A percentile compares a stretch with the other conserved stretches of the same genome.
Conservation (phyloP, 1,140 invertebrate species). For the Pseudomyrmex concolor region DNA sequence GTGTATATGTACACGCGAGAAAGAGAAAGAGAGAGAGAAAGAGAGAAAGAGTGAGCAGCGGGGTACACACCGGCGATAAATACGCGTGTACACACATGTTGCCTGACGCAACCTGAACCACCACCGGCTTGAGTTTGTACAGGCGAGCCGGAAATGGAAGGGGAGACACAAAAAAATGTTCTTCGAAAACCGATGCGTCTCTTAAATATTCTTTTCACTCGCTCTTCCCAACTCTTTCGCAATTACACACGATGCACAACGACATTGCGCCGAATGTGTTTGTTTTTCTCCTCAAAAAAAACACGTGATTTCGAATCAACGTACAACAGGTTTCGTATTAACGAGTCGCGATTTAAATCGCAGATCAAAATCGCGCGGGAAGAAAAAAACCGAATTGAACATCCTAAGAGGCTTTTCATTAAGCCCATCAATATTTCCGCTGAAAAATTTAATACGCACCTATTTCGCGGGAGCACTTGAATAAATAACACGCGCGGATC, state of each 20-base stretch:
- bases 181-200: constrained; percentile 68
- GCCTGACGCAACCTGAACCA: constrained; percentile 76
- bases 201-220: constrained; percentile 72
- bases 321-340: background rate
- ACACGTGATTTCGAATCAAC: constrained; percentile 4
- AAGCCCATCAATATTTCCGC: constrained; percentile 1
- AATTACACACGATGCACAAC: constrained; percentile 33
- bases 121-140: constrained; percentile 75
- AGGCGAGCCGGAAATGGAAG: constrained; percentile 74
- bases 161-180: constrained; percentile 71
- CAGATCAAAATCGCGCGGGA: background rate
- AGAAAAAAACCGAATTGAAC: constrained; percentile 17
- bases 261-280: background rate
- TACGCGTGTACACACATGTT: constrained; percentile 71
- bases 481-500: constrained; percentile 49
- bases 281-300: background rate
- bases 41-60: background rate
- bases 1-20: constrained; percentile 29
- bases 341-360: background rate
- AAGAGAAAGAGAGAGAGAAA: too few relatives aligned
- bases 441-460: constrained; percentile 24
- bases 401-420: constrained; percentile 3
- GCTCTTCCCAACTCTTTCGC: constrained; percentile 44
- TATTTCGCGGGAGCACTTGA: constrained; percentile 22
- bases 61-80: constrained; percentile 58